phyloP scores from a whole-genome alignment of 2,888 invertebrate species.

The Amiota communis region DNA sequence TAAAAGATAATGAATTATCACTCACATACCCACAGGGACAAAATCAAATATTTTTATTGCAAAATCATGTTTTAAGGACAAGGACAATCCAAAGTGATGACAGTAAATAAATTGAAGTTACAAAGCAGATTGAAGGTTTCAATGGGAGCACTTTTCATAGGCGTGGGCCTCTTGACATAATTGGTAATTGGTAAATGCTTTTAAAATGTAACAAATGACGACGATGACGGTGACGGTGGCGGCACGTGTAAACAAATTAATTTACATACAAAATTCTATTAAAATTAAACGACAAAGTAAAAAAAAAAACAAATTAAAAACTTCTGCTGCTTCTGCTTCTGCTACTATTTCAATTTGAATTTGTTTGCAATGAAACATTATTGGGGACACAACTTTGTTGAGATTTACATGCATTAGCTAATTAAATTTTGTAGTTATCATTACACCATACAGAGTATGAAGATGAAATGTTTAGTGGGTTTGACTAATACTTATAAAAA shows the following conservation, averaged over 20 bases:
- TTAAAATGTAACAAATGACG: conserved; percentile 3
- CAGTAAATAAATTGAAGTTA: too few relatives aligned
- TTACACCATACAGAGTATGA: not conserved
- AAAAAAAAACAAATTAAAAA: not conserved
- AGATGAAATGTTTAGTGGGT: conserved; percentile 3
- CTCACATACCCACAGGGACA: too few relatives aligned
- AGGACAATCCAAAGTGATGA: too few relatives aligned
- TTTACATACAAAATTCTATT: conserved; percentile 24
- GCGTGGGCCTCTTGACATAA: too few relatives aligned
- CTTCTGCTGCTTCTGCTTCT: not conserved
- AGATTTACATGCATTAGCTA: conserved; percentile 2
- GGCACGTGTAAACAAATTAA: conserved; percentile 16
- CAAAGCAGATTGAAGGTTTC: too few relatives aligned
- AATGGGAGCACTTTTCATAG: too few relatives aligned
- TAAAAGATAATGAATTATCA: too few relatives aligned
- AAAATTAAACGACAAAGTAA: conserved; percentile 23
- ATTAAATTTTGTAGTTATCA: conserved; percentile 15
- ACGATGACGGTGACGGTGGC: too few relatives aligned
- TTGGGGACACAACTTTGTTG: not conserved
- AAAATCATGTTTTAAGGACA: too few relatives aligned
- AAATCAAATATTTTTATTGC: too few relatives aligned
- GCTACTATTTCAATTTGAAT: not conserved
- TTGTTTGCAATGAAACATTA: too few relatives aligned
- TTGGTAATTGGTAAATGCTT: conserved; percentile 26
- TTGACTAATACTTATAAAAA: too few relatives aligned